Percentiles rank a stretch among this genome's conserved stretches.
Conservation (phyloP, 1,140 invertebrate genomes). For the Atta texana region DNA sequence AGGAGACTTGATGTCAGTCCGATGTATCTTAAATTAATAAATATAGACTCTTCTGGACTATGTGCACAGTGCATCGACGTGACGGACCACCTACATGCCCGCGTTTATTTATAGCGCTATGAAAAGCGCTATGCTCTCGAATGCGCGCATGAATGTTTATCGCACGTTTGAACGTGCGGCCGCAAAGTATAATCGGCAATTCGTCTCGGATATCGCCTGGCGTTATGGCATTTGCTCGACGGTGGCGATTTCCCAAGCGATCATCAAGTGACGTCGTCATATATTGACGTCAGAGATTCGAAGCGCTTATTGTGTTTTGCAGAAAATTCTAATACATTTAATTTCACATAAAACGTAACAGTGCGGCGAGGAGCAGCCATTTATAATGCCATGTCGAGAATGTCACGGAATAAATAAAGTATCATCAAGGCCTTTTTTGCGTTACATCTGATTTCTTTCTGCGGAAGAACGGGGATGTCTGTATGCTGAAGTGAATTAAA, state of each 20-base stretch:
- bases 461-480: neutral
- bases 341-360: slow-evolving; percentile 9
- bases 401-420: slow-evolving; percentile 8
- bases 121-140: slow-evolving; percentile 14
- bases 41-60: slow-evolving; percentile 35
- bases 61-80: slow-evolving; percentile 16
- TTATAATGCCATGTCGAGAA: slow-evolving; percentile 24
- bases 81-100: slow-evolving; percentile 32
- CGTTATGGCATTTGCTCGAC: slow-evolving; percentile 13
- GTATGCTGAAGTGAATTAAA: too few species aligned
- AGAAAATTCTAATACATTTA: slow-evolving; percentile 39
- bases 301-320: neutral
- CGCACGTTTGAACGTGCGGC: slow-evolving; percentile 14
- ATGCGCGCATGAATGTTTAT: slow-evolving; percentile 41
- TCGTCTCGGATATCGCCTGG: neutral
- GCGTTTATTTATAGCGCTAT: slow-evolving; percentile 44
- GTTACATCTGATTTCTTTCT: neutral
- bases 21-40: slow-evolving; percentile 46
- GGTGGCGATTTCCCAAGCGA: neutral
- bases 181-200: slow-evolving; percentile 38
- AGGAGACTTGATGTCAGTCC: neutral
- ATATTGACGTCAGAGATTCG: slow-evolving; percentile 27
- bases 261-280: neutral
- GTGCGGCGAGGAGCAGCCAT: neutral
- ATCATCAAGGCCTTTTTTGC: neutral